Base-by-base conservation (phyloP, 2,113 vertebrate species). In the Indicator maculatus region DNA sequence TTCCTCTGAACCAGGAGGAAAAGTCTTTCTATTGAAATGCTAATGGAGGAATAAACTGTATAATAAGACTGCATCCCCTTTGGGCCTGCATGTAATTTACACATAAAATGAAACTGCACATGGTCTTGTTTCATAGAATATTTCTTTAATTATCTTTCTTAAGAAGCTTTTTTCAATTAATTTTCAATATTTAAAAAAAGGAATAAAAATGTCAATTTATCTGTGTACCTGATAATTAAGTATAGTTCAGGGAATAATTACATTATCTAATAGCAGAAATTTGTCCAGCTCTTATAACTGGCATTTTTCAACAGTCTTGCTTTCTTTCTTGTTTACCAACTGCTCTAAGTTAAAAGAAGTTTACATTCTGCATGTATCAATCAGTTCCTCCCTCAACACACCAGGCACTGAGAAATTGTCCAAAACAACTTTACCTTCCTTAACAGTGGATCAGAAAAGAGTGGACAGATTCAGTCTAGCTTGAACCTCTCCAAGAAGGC, bases 71-170 rank as follows among this genome's bases (percentile, higher is more conserved):
- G 55, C 86, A 97, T 97, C 94, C 96, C 97, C 97, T 98, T 97
- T 97, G 97, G 97, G 97, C 94, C 93, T 95, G 93, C 95, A 79
- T 96, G 96, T 94, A 97, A 98, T 98, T 98, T 98, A 98, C 96
- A 98, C 97, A 97, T 97, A 97, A 98, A 98, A 98, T 98, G 97
- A 98, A 98, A 97, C 93, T 96, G 94, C 95, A 96, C 91, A 74
- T 91, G 97, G 96, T 96, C 97, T 97, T 97, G 94, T 97, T 97
- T 97, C 96, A 86, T 94, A 94, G 93, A 95, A 91, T 97, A 97
- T 98, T 98, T 98, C 97, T 98, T 98, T 98, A 98, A 98, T 98
- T 98, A 98, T 96, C 95, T 89, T 91, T 92, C 89, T 97, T 97
- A 96, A 94, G 97, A 97, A 96, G 93, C 92, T 94, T 97, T 96